A percentile compares a stretch with the other conserved stretches of the same genome.
Conservation (phyloP, 2,113 vertebrate genomes). For the Acinonyx jubatus region DNA sequence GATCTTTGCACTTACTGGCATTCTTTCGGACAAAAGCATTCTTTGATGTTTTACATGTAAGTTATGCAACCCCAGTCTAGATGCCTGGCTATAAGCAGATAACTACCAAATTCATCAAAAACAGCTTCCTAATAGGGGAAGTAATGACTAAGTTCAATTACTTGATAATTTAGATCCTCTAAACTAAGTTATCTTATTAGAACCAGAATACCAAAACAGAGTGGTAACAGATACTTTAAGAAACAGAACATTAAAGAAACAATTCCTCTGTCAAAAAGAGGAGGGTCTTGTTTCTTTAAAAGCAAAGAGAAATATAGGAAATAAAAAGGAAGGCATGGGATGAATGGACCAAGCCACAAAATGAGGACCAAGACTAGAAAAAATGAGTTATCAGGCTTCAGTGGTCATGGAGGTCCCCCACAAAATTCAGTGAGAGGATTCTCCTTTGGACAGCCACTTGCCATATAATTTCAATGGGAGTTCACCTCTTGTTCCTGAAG, state of each 20-base stretch:
- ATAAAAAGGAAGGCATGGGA: background rate
- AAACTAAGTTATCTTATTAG: conserved; percentile 13
- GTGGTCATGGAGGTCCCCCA: background rate
- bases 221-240: background rate
- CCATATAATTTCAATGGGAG: background rate
- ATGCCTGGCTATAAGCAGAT: background rate
- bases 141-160: background rate
- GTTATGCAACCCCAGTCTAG: background rate
- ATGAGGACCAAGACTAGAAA: background rate
- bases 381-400: background rate
- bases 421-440: background rate
- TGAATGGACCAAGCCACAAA: background rate
- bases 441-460: background rate
- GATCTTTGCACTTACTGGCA: background rate
- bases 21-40: background rate
- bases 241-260: conserved; percentile 21
- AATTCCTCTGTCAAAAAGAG: background rate
- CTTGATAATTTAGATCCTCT: background rate
- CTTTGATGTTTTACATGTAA: background rate
- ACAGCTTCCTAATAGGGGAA: background rate
- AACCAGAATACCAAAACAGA: conserved; percentile 33
- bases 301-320: background rate
- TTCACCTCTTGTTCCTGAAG: background rate
- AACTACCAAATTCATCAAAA: conserved; percentile 6
- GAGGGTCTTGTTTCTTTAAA: background rate